These are phyloP conservation scores for Galbula dea DNA, from an alignment of 2,113 vertebrate genomes.

Conservation along the genomic window DNA sequence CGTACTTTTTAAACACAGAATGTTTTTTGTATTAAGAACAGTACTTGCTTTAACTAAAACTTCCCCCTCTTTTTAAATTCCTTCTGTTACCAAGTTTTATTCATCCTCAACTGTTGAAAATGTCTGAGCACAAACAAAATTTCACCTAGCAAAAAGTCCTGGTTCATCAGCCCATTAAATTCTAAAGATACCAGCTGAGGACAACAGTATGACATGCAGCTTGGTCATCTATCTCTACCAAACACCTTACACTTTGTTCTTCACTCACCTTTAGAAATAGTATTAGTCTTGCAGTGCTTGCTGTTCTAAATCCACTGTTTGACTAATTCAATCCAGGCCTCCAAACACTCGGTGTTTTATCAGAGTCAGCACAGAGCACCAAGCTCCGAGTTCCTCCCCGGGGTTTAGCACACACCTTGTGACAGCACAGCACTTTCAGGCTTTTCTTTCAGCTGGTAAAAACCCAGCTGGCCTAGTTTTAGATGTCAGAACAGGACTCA, in stretches of 20 bases:
- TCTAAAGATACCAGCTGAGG: background rate
- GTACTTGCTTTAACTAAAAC: background rate
- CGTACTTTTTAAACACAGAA: background rate
- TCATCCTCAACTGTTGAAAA: background rate
- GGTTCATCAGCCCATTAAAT: background rate
- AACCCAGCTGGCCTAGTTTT: conserved; percentile 11
- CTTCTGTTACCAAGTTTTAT: background rate
- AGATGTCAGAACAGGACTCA: background rate
- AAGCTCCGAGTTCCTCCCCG: background rate
- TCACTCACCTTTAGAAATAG: background rate
- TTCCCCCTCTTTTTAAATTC: background rate
- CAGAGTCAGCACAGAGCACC: background rate
- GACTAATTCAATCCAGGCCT: background rate
- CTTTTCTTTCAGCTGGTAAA: background rate
- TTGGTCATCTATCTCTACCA: background rate
- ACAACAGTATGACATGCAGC: background rate
- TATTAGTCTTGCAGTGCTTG: background rate
- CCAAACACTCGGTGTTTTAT: background rate
- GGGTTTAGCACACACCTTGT: background rate
- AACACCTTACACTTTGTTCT: background rate
- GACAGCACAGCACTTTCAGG: background rate
- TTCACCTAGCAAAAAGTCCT: background rate
- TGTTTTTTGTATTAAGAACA: background rate
- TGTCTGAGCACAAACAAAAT: background rate
- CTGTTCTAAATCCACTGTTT: background rate